These are phyloP conservation scores for Heterodera filipjevi DNA, from an alignment of 2,888 invertebrate species.

Conservation along the genomic window DNA sequence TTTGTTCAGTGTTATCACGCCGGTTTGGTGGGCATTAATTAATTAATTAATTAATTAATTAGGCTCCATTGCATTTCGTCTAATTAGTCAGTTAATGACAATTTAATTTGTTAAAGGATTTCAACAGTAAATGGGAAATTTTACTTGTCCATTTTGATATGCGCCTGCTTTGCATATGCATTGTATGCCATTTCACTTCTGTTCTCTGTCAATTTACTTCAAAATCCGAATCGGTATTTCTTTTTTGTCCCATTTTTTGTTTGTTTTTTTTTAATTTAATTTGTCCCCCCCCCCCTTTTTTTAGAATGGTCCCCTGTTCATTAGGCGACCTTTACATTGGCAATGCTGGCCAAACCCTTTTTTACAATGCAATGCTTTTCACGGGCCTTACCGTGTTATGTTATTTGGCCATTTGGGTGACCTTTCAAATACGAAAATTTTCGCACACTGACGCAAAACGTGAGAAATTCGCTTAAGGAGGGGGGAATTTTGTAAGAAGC, in stretches of 20 bases:
- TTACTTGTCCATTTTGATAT: background rate
- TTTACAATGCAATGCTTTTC: background rate
- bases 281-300: background rate
- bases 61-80: background rate
- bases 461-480: background rate
- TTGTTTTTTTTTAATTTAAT: background rate
- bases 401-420: background rate
- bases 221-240: background rate
- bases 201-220: background rate
- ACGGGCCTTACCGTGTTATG: background rate
- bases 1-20: background rate
- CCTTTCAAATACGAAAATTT: background rate
- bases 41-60: no score
- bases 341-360: background rate
- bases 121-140: background rate
- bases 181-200: background rate
- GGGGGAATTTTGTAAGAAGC: no score
- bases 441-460: background rate
- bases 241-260: no score
- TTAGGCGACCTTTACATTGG: background rate
- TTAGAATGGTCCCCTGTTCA: conserved; percentile 14
- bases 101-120: background rate
- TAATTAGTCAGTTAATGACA: no score
- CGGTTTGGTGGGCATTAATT: background rate
- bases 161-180: background rate